Conservation (phyloP, 64 coral and sea anemone species). For the Astreopora myriophthalma region DNA sequence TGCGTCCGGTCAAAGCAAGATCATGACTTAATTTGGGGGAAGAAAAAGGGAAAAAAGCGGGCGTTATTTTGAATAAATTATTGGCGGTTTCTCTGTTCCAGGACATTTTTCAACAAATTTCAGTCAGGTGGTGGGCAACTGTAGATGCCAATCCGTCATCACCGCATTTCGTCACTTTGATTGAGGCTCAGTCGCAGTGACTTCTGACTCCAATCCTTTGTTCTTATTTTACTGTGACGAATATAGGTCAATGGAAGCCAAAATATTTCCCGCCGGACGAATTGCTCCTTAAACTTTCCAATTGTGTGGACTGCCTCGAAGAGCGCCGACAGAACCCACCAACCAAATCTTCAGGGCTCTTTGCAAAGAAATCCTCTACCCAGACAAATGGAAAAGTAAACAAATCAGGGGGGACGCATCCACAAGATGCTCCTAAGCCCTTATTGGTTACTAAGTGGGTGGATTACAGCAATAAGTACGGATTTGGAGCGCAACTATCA, state of each 20-base stretch:
- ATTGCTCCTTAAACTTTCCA: conserved; percentile 69
- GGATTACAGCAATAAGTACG: conserved; percentile 98
- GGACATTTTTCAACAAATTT: too few species aligned
- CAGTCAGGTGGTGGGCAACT: too few species aligned
- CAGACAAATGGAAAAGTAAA: neutral
- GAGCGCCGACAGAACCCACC: neutral
- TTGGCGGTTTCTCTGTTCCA: too few species aligned
- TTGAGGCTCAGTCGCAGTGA: too few species aligned
- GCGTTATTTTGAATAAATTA: too few species aligned
- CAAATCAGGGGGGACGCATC: neutral
- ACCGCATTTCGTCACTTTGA: too few species aligned
- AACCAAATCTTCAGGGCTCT: neutral
- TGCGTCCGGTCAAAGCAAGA: neutral
- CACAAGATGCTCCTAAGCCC: conserved; percentile 1
- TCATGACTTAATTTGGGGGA: too few species aligned
- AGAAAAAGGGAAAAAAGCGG: too few species aligned
- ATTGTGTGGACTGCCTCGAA: conserved; percentile 50
- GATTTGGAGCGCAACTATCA: conserved; percentile 94
- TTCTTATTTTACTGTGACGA: neutral
- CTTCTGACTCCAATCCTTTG: neutral
- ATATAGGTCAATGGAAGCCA: conserved; percentile 12
- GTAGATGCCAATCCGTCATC: too few species aligned
- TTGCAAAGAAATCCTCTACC: neutral
- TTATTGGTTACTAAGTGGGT: conserved; percentile 92
- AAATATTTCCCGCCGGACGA: conserved; percentile 71